Evolutionary conservation across 2,888 invertebrate genomes (phyloP).

Genomic region (Tetheella fluctuosa): DNA sequence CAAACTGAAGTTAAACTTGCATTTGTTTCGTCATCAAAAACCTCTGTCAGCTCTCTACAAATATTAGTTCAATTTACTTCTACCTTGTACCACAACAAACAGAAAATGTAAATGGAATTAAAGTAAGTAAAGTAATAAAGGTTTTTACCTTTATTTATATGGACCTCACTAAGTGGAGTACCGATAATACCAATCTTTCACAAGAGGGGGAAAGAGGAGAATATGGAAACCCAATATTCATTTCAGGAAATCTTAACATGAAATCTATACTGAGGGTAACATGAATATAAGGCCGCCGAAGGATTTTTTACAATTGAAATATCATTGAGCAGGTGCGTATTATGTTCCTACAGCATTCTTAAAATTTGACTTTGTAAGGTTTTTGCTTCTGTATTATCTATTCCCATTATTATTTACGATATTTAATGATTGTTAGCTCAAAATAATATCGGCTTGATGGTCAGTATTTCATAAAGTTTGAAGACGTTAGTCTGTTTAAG

Average conservation of each 20-base stretch:
- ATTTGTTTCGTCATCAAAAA: too few relatives aligned
- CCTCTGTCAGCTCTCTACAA: too few relatives aligned
- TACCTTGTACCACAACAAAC: constrained; percentile 7
- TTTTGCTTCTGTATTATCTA: neutral
- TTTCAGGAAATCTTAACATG: constrained; percentile 11
- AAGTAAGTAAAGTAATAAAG: constrained; percentile 9
- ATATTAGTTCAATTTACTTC: neutral
- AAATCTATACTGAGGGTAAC: constrained; percentile 13
- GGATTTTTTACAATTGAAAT: constrained; percentile 11
- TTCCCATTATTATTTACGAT: neutral
- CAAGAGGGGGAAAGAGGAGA: neutral
- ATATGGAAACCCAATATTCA: constrained; percentile 6
- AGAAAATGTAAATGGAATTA: constrained; percentile 9
- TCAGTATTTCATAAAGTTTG: too few relatives aligned
- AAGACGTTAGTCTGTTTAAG: too few relatives aligned
- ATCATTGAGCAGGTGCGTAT: constrained; percentile 13
- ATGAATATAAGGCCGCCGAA: constrained; percentile 10
- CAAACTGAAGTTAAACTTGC: too few relatives aligned
- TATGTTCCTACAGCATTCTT: constrained; percentile 1
- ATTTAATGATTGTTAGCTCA: neutral
- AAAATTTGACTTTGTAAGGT: constrained; percentile 3
- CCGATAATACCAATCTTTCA: constrained; percentile 10
- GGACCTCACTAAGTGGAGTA: neutral
- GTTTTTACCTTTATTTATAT: too few relatives aligned
- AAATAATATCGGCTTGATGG: too few relatives aligned